Conservation (phyloP, 2,113 vertebrate species). For the Callipepla californica region DNA sequence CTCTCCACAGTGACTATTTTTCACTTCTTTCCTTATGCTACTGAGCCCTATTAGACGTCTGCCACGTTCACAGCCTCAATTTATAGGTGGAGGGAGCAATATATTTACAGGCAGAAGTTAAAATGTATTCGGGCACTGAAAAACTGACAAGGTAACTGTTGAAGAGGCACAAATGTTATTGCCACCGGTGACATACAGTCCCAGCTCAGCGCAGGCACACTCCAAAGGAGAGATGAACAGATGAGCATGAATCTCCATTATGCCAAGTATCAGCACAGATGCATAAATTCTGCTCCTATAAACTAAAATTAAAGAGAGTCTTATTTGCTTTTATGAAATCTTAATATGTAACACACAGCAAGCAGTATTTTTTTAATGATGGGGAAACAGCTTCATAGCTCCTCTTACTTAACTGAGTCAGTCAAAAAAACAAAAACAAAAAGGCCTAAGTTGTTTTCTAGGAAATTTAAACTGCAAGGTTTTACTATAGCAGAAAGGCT, state of each 20-base stretch:
- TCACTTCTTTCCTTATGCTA: not conserved
- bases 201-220: not conserved
- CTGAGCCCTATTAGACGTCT: not conserved
- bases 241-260: not conserved
- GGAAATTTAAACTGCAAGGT: not conserved
- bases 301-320: not conserved
- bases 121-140: not conserved
- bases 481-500: not conserved
- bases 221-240: not conserved
- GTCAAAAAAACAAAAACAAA: not conserved
- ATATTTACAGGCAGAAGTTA: not conserved
- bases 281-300: not conserved
- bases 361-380: not conserved
- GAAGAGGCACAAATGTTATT: not conserved
- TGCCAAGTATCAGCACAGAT: not conserved
- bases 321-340: not conserved
- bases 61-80: not conserved
- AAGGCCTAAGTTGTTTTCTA: not conserved
- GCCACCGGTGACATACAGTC: rapidly evolving
- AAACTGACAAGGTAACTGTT: not conserved
- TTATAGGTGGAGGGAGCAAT: not conserved
- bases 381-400: not conserved
- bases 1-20: rapidly evolving
- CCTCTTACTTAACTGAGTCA: not conserved
- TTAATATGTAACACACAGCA: not conserved